phyloP scores from a whole-genome alignment of 2,113 vertebrate species.

The Mirza zaza region DNA sequence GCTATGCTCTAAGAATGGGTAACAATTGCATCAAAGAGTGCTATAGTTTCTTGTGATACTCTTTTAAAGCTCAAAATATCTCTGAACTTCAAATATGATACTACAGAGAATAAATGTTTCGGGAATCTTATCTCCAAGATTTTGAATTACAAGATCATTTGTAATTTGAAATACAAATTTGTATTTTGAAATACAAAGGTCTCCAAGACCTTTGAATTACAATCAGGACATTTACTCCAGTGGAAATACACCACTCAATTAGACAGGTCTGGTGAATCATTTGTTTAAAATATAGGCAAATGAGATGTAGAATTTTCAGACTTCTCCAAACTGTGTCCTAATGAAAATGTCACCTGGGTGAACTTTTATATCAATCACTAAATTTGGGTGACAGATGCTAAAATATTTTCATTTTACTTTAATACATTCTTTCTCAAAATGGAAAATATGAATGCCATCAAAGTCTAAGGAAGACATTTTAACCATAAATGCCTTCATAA shows the following conservation, averaged over 20 bases:
- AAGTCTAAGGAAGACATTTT: constrained; percentile 2
- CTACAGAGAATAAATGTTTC: not conserved
- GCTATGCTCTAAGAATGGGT: not conserved
- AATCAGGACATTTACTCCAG: constrained; percentile 38
- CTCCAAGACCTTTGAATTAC: too few relatives aligned
- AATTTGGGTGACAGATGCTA: not conserved
- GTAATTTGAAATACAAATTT: too few relatives aligned
- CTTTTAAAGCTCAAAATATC: constrained; percentile 29
- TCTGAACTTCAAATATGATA: constrained; percentile 34
- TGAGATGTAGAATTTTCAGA: not conserved
- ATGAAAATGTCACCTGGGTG: not conserved
- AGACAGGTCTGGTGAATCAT: not conserved
- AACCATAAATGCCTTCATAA: not conserved
- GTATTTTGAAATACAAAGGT: too few relatives aligned
- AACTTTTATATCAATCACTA: not conserved
- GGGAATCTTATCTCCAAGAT: constrained; percentile 36
- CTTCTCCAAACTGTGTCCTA: not conserved
- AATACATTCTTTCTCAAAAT: constrained; percentile 44
- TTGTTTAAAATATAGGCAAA: constrained; percentile 40
- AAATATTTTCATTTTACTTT: constrained; percentile 19
- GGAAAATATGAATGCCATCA: constrained; percentile 20
- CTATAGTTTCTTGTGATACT: constrained; percentile 2
- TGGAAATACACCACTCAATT: not conserved
- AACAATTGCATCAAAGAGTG: not conserved
- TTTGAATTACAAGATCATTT: constrained; percentile 1